Evolutionary conservation across 2,113 vertebrate genomes (phyloP), one percentile per base, ranked within the genome.

Genomic region (Eretmochelys imbricata): DNA sequence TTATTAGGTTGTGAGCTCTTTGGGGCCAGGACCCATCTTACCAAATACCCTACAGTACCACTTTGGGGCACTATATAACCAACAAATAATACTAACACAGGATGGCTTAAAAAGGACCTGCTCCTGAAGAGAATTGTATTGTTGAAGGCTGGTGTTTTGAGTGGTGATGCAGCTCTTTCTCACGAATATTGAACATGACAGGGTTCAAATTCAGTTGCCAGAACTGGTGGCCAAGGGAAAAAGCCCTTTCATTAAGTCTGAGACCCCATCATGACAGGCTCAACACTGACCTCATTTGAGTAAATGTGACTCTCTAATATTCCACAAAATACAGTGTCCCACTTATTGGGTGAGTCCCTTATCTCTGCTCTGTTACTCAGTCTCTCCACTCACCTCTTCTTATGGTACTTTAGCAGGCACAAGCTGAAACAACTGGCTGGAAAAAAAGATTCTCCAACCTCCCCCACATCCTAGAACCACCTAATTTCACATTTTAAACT

Each of bases 291-390:
- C 31, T 62, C 38, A 48, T 89, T 81, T 78, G 78, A 81, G 62
- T 69, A 80, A 94, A 88, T 13, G 12, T 85, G 83, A 87, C 62
- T 93, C 90, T 55, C 51, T 53, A 42, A 17, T 53, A 48, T 79
- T 72, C 22, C 80, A 72, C 42, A 84, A 53, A 96, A 92, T 31
- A 20, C n/a, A 17, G 19, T 78, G 94, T 91, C 57, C 87, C 59
- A 38, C 3, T 87, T 86, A 19, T 38, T 84, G 62, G 17, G 27
- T 79, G 31, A 65, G 19, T 59, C 19, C 57, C 42, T 90, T 80
- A 85, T 46, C 19, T 80, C 4, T 72, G 4, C 85, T 20, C 48
- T n/a, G 2, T 29, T 79, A 49, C 84, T 79, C 81, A 76, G 84
- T 19, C 2, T 95, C 80, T 79, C 80, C 51, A 5, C 9, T 69